These are phyloP conservation scores for Dasypus novemcinctus DNA, from an alignment of 2,113 vertebrate genomes.

Conservation along the genomic window DNA sequence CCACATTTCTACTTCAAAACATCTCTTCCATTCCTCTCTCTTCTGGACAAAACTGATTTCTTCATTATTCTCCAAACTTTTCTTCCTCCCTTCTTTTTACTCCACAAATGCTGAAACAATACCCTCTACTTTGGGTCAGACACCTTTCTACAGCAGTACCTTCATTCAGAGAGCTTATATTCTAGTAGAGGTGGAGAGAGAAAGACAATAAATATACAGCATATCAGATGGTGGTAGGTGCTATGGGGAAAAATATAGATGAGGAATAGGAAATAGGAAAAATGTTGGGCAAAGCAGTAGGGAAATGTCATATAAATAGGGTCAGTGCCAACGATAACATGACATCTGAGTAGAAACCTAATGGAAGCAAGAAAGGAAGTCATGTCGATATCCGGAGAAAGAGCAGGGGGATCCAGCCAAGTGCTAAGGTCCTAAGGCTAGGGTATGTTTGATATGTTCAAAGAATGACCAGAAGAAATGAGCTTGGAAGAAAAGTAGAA, in stretches of 20 bases:
- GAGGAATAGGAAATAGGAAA: not conserved
- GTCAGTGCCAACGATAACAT: not conserved
- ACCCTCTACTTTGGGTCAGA: not conserved
- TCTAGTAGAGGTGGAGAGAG: not conserved
- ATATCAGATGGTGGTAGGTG: not conserved
- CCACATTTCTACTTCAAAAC: not conserved
- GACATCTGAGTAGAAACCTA: not conserved
- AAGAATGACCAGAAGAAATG: not conserved
- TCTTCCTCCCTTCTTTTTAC: not conserved
- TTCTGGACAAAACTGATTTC: not conserved
- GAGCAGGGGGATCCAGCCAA: not conserved
- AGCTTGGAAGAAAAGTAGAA: not conserved
- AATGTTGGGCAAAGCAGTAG: not conserved
- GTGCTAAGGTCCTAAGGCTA: not conserved
- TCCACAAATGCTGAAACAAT: not conserved
- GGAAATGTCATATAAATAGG: not conserved
- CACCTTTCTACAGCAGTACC: not conserved
- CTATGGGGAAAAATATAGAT: constrained; percentile 2
- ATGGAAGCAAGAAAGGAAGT: not conserved
- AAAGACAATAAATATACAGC: not conserved
- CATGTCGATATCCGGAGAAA: not conserved
- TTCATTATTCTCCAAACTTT: not conserved
- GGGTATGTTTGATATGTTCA: not conserved
- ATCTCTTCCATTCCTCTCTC: not conserved
- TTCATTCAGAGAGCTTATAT: not conserved